phyloP scores from a whole-genome alignment of 2,113 vertebrate species.

The Ictidomys tridecemlineatus region DNA sequence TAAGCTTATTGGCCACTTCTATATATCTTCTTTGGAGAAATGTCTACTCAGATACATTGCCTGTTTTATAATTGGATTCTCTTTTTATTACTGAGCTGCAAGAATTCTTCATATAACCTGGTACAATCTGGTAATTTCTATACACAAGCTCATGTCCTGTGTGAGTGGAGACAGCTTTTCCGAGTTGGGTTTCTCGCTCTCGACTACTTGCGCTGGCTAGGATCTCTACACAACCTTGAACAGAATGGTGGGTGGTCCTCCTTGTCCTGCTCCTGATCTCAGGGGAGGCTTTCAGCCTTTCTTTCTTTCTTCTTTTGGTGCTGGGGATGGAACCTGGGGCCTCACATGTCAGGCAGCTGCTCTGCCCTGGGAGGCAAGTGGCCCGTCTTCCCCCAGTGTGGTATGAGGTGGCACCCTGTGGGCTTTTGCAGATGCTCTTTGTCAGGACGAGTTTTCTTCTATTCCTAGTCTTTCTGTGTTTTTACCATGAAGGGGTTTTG shows the following conservation, averaged over 20 bases:
- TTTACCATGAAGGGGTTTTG: neutral
- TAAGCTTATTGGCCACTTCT: neutral
- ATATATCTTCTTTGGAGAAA: neutral
- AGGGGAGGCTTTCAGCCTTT: too few species aligned
- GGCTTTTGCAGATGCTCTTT: neutral
- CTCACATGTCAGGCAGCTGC: too few species aligned
- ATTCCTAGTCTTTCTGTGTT: neutral
- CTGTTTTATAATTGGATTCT: neutral
- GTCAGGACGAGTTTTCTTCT: neutral
- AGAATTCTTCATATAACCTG: neutral
- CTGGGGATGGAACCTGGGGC: too few species aligned
- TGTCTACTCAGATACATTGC: neutral
- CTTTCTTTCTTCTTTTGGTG: too few species aligned
- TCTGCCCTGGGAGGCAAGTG: too few species aligned
- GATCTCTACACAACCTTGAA: neutral
- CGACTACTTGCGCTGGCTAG: neutral
- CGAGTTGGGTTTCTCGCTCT: neutral
- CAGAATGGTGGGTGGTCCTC: too few species aligned
- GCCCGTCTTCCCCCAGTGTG: neutral
- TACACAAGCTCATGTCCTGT: neutral
- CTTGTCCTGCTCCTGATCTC: too few species aligned
- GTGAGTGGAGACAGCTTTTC: neutral
- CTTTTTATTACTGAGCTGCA: neutral
- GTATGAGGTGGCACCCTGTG: neutral
- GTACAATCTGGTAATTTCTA: neutral